A percentile compares a stretch with the other conserved stretches of the same genome.
Evolutionary conservation across 2,888 invertebrate species (phyloP).

Genomic region (Lasioglossum figueresi): DNA sequence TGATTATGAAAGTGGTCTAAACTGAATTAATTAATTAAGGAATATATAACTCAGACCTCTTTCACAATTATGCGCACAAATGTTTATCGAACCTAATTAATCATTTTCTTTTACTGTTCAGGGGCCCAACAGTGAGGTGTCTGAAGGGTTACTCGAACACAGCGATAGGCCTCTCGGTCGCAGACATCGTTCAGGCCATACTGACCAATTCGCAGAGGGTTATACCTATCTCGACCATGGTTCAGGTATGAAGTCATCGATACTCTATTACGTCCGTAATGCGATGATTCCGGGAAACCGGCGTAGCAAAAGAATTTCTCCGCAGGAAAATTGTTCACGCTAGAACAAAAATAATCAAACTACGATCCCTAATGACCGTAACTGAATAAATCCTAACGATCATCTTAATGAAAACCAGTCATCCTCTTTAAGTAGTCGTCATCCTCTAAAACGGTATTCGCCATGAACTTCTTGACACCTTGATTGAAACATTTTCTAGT

Average conservation of each 20-base stretch:
- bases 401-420: not conserved
- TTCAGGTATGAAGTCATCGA: constrained; percentile 81
- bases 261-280: not conserved
- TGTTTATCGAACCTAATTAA: not conserved
- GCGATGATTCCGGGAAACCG: constrained; percentile 5
- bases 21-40: too few species aligned
- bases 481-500: not conserved
- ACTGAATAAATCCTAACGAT: not conserved
- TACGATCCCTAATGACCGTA: not conserved
- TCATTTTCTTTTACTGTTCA: constrained; percentile 71
- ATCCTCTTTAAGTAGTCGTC: not conserved
- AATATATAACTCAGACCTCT: too few species aligned
- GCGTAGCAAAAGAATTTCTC: not conserved
- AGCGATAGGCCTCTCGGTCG: constrained; percentile 85
- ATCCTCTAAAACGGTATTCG: not conserved
- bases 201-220: constrained; percentile 83
- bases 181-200: constrained; percentile 83
- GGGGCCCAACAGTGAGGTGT: constrained; percentile 85
- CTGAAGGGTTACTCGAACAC: constrained; percentile 86
- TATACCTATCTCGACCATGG: constrained; percentile 84
- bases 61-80: too few species aligned
- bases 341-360: not conserved
- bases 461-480: not conserved
- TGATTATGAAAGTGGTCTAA: too few species aligned
- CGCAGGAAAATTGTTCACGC: not conserved